Evolutionary conservation across 2,113 vertebrate species (phyloP).

Genomic region (Phalacrocorax pelagicus): DNA sequence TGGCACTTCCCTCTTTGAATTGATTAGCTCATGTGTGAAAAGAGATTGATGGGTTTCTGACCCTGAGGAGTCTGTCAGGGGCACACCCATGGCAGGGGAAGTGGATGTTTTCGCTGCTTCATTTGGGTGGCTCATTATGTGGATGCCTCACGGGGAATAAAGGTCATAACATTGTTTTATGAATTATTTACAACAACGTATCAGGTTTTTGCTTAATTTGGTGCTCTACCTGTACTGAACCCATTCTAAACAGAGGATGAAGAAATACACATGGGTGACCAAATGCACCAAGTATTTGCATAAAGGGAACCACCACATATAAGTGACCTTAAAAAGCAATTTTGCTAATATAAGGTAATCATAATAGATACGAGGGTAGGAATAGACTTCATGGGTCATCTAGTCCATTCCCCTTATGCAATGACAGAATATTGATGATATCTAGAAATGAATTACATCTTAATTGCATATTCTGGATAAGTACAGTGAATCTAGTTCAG

Average conservation of each 20-base stretch:
- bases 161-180: slow-evolving; percentile 2
- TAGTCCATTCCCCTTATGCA: slow-evolving; percentile 35
- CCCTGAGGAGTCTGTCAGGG: slow-evolving; percentile 52
- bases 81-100: slow-evolving; percentile 5
- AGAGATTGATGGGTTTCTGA: slow-evolving; percentile 69
- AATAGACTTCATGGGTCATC: slow-evolving; percentile 55
- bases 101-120: background rate
- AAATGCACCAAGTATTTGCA: slow-evolving; percentile 2
- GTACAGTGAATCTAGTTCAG: background rate
- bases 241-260: background rate
- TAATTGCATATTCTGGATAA: slow-evolving; percentile 28
- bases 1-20: slow-evolving; percentile 73
- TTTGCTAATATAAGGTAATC: slow-evolving; percentile 52
- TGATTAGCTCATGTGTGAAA: slow-evolving; percentile 68
- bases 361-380: slow-evolving; percentile 50
- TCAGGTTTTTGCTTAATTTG: background rate
- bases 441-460: slow-evolving; percentile 3
- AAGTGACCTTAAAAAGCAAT: slow-evolving; percentile 43
- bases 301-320: background rate
- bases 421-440: slow-evolving; percentile 33
- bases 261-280: background rate
- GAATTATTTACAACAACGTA: slow-evolving; percentile 36
- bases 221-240: background rate
- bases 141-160: background rate
- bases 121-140: background rate